Percentiles rank a stretch among this genome's conserved stretches.
Evolutionary conservation across 2,113 vertebrate species (phyloP).

Genomic region (Cervus canadensis): DNA sequence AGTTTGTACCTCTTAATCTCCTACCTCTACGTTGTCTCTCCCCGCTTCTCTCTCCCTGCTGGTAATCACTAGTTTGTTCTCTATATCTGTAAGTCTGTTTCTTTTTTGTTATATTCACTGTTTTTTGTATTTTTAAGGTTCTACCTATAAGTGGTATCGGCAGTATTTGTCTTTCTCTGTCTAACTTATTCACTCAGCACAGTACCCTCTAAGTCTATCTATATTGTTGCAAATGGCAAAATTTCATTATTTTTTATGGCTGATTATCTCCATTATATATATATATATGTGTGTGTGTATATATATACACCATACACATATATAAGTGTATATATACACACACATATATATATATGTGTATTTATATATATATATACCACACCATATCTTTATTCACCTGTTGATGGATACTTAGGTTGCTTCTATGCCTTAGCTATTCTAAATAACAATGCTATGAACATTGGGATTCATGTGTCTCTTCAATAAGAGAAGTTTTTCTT

Average conservation of each 20-base stretch:
- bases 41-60: not conserved
- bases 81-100: not conserved
- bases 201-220: too few relatives aligned
- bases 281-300: too few relatives aligned
- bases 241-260: not conserved
- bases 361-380: too few relatives aligned
- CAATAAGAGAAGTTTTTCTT: not conserved
- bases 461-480: not conserved
- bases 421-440: not conserved
- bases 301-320: too few relatives aligned
- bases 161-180: not conserved
- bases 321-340: too few relatives aligned
- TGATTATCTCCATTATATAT: not conserved
- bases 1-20: not conserved
- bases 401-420: not conserved
- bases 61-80: not conserved
- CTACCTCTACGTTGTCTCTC: not conserved
- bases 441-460: not conserved
- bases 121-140: not conserved
- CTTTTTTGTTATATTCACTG: not conserved
- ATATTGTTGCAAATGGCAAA: not conserved
- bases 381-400: not conserved
- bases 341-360: too few relatives aligned
- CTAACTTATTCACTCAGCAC: not conserved
- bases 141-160: not conserved